Conservation (phyloP, 2,797 vertebrate genomes). For the Scolopax bukidnonensis region DNA sequence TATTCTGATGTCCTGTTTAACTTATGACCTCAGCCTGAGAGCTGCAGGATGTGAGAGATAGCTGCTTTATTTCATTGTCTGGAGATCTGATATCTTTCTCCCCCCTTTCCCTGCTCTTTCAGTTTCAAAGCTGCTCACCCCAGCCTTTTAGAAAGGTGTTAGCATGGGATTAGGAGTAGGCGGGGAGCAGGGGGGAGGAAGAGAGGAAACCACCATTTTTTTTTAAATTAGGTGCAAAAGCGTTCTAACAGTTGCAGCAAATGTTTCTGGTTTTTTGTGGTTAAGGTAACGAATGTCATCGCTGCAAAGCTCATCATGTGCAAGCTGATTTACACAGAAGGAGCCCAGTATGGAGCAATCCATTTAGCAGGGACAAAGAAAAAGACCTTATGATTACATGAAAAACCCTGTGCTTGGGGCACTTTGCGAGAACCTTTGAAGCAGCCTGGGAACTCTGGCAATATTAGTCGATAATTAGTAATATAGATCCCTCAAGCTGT, state of each 20-base stretch:
- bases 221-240: constrained; percentile 39
- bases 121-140: constrained; percentile 1
- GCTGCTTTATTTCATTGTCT: constrained; percentile 55
- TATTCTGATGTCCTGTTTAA: constrained; percentile 68
- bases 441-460: constrained; percentile 64
- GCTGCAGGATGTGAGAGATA: constrained; percentile 53
- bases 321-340: constrained; percentile 2
- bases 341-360: constrained; percentile 32
- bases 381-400: constrained; percentile 45
- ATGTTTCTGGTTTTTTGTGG: constrained; percentile 48
- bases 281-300: constrained; percentile 60
- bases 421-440: constrained; percentile 56
- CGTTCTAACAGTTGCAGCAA: constrained; percentile 53
- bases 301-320: constrained; percentile 67
- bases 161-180: constrained; percentile 42
- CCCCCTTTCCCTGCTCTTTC: not conserved
- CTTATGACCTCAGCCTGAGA: constrained; percentile 56
- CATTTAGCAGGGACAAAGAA: constrained; percentile 49
- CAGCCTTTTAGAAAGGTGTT: constrained; percentile 17
- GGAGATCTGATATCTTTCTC: constrained; percentile 13
- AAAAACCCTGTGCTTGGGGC: constrained; percentile 42
- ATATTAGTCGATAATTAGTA: constrained; percentile 72
- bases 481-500: constrained; percentile 71
- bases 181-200: not conserved
- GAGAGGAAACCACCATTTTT: constrained; percentile 34